Base-by-base conservation (phyloP, 2,888 invertebrate genomes). In the Caenorhabditis uteleia region DNA sequence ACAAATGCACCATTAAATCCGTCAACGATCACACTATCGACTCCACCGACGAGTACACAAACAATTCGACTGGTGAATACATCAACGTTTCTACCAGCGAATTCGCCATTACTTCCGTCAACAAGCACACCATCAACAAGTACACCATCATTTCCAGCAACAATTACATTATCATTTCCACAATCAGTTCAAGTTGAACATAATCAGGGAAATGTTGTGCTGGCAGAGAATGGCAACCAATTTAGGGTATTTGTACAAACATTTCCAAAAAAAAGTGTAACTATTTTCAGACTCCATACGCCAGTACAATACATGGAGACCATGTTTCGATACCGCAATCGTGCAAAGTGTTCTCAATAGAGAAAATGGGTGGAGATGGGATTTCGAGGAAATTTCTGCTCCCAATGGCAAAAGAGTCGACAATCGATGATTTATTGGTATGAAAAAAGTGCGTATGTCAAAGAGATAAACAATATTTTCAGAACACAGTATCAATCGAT, bases 281-380 rank as follows among this genome's bases (percentile, higher is more conserved):
- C 8, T 40, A n/a, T 20, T 40, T n/a, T 20, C 10, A 43, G 43
- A 20, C 16, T 14, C 29, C 27, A n/a, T 43, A 27, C 16, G 43
- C 27, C 3, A 27, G 18, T 16, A 43, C 43, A 4, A 18, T 29
- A 27, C 27, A 23, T 14, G 43, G 43, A 10, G 29, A 43, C 14
- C 16, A 43, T 18, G 20, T 43, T 5, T n/a, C 26, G 18, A 29
- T 43, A 7, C 43, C 43, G 4, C 16, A 12, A 3, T 18, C 26
- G 26, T 43, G 43, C 29, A n/a, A 43, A 27, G 43, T 43, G 2
- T 43, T 43, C 16, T 16, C 27, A 18, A 43, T 43, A 29, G 29
- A 27, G 7, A 27, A 43, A 8, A 27, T 29, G 4, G 43, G 43
- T 6, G 20, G 12, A 16, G 43, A 43, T 43, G 43, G 43, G 16